phyloP scores from a whole-genome alignment of 2,113 vertebrate genomes.

The Montifringilla adamsi region DNA sequence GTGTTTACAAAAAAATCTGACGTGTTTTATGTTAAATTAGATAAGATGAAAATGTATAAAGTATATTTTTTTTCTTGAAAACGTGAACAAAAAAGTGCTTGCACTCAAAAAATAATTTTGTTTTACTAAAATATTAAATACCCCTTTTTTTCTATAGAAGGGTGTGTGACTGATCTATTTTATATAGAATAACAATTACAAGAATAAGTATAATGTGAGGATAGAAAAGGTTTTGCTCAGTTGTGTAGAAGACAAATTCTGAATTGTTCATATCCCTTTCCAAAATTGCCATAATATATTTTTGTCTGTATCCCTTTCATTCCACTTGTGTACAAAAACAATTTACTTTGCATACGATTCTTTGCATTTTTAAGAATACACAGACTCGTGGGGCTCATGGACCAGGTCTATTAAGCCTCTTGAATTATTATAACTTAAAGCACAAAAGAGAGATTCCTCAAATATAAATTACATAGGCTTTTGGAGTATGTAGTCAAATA shows the following conservation, averaged over 20 bases:
- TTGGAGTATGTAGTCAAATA: neutral
- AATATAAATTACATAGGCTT: neutral
- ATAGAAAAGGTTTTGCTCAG: neutral
- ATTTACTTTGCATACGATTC: neutral
- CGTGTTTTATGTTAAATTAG: neutral
- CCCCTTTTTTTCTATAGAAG: rapidly evolving
- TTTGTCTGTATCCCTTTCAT: neutral
- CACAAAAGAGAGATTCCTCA: neutral
- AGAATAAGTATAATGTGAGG: neutral
- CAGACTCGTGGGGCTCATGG: neutral
- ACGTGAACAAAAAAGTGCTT: neutral
- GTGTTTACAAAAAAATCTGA: neutral
- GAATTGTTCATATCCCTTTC: neutral
- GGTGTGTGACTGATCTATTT: rapidly evolving
- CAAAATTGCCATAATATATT: neutral
- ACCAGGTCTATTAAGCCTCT: neutral
- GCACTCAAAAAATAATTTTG: neutral
- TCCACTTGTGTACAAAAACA: neutral
- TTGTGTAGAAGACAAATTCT: neutral
- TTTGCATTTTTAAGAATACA: neutral
- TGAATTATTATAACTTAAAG: neutral
- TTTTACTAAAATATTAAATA: neutral
- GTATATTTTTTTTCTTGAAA: neutral
- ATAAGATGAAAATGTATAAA: neutral
- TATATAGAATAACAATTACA: neutral